phyloP scores from a whole-genome alignment of 1,140 invertebrate genomes.

The Octopus bimaculoides region DNA sequence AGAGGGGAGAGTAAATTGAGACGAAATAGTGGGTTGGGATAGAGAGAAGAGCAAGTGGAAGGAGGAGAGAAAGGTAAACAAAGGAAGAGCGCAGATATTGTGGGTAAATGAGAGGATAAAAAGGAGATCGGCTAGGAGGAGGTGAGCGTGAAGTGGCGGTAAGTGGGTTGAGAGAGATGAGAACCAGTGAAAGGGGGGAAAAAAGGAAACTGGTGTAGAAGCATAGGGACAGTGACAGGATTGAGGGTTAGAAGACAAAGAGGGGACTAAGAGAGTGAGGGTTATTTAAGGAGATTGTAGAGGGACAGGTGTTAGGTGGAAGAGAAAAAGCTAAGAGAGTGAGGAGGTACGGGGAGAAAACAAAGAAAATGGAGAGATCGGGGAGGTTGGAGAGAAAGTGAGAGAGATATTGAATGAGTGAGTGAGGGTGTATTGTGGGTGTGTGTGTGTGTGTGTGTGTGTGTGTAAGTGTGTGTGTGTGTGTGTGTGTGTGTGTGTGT shows the following conservation, averaged over 20 bases:
- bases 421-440: neutral
- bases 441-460: no score
- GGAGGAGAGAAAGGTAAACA: neutral
- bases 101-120: no score
- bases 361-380: no score
- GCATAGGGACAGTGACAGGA: neutral
- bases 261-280: neutral
- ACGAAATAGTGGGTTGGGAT: no score
- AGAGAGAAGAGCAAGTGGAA: neutral
- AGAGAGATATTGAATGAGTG: neutral
- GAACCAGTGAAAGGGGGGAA: neutral
- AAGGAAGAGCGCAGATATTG: no score
- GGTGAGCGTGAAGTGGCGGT: no score
- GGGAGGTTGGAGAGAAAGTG: neutral
- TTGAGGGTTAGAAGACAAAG: neutral
- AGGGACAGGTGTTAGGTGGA: neutral
- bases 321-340: neutral
- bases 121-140: no score
- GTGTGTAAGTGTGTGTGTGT: no score
- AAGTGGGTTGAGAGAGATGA: neutral
- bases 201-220: no score
- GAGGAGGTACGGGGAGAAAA: neutral
- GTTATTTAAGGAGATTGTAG: neutral
- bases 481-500: no score
- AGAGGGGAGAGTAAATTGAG: neutral